Conservation (phyloP, 2,113 vertebrate species). For the Prionailurus viverrinus region DNA sequence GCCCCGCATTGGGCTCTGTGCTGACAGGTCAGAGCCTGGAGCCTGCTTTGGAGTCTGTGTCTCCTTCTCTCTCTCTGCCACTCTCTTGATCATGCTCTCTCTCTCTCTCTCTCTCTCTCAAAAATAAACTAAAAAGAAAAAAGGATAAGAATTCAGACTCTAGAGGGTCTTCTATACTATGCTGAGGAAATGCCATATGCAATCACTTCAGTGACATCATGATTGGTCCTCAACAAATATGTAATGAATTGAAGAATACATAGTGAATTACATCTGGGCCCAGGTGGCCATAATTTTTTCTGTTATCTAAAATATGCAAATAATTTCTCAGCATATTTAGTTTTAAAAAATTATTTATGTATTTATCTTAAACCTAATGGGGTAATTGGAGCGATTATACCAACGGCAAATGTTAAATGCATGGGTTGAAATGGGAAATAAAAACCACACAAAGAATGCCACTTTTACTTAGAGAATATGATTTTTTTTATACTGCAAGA, state of each 20-base stretch:
- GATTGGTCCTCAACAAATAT: neutral
- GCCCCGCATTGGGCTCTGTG: too few relatives aligned
- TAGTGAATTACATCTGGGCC: neutral
- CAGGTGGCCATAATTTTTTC: neutral
- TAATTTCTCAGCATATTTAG: neutral
- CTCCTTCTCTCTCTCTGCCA: too few relatives aligned
- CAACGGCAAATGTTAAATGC: neutral
- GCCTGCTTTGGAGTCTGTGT: too few relatives aligned
- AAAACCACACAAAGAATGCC: neutral
- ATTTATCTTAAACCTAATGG: neutral
- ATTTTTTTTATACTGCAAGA: neutral
- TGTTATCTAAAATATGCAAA: conserved; percentile 2
- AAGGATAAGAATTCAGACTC: neutral
- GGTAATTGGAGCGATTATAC: neutral
- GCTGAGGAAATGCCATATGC: neutral
- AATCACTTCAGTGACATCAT: neutral
- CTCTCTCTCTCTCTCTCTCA: too few relatives aligned
- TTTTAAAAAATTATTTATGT: neutral
- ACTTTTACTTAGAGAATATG: neutral
- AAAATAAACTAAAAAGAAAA: too few relatives aligned
- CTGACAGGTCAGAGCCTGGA: too few relatives aligned
- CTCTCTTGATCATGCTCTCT: too few relatives aligned
- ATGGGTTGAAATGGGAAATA: neutral
- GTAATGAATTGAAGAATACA: neutral
- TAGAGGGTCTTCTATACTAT: neutral